A percentile compares a stretch with the other conserved stretches of the same genome.
Evolutionary conservation across 2,888 invertebrate genomes (phyloP).

Genomic region (Stramonita haemastoma): DNA sequence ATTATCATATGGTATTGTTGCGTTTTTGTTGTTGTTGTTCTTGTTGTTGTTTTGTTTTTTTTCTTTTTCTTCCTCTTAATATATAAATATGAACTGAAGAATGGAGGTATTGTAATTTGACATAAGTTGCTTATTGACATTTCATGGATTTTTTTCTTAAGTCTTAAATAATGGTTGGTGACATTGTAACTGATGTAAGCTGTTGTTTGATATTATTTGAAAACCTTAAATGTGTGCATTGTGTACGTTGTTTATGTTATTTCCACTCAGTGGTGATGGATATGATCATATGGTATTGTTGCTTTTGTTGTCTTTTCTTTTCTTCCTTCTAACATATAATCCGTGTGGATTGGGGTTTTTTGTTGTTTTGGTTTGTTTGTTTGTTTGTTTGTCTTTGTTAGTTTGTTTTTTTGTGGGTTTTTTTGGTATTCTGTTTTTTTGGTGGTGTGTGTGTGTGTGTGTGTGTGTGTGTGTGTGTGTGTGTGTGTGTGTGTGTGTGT

Average conservation of each 20-base stretch:
- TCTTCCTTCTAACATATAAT: background rate
- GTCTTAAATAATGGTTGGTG: no score
- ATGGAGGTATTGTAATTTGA: no score
- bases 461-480: background rate
- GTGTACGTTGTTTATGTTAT: no score
- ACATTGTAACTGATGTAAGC: no score
- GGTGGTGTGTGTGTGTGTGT: background rate
- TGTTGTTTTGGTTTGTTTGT: background rate
- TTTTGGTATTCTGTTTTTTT: background rate
- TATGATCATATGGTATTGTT: background rate
- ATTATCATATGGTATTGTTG: background rate
- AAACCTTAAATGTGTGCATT: no score
- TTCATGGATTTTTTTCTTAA: no score
- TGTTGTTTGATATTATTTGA: no score
- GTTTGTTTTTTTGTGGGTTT: background rate
- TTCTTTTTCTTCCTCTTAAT: background rate
- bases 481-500: slow-evolving; percentile 14
- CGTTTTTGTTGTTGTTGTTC: background rate
- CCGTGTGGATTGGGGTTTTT: background rate
- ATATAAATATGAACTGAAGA: no score
- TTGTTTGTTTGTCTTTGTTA: background rate
- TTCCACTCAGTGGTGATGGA: background rate
- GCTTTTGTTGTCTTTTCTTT: background rate
- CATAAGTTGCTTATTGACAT: no score
- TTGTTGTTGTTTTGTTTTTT: background rate